These are phyloP conservation scores for Caenorhabditis imperialis DNA, from an alignment of 2,888 invertebrate species.

Conservation along the genomic window DNA sequence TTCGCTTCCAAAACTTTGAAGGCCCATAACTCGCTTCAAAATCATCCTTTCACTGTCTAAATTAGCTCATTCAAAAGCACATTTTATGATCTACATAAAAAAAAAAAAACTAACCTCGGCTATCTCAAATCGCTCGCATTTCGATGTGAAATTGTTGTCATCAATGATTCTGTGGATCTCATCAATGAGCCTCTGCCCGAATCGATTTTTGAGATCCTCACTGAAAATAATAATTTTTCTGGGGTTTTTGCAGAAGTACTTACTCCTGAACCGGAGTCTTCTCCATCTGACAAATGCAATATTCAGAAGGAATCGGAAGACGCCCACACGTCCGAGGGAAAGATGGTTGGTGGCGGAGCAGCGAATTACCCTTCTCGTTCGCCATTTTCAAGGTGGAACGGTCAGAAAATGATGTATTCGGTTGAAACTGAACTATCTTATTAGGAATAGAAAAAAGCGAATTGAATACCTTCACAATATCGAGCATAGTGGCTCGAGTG, in stretches of 20 bases:
- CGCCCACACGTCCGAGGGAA: conserved; percentile 5
- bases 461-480: conserved; percentile 2
- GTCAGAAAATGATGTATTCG: neutral
- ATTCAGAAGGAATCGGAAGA: conserved; percentile 8
- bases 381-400: conserved; percentile 1
- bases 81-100: neutral
- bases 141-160: neutral
- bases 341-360: conserved; percentile 6
- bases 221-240: neutral
- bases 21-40: too few relatives aligned
- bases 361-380: neutral
- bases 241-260: too few relatives aligned
- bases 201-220: neutral
- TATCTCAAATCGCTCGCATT: neutral
- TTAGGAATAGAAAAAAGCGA: neutral
- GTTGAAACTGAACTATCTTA: conserved; percentile 3
- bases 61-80: too few relatives aligned
- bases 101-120: neutral
- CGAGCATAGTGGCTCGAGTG: conserved; percentile 7
- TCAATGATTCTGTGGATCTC: neutral
- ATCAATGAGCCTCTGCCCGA: neutral
- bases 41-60: too few relatives aligned
- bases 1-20: too few relatives aligned
- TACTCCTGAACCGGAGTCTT: neutral
- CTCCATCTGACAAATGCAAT: conserved; percentile 15